Evolutionary conservation across 2,113 vertebrate genomes (phyloP), one percentile per base, ranked within the genome.

Genomic region (Vulpes lagopus): DNA sequence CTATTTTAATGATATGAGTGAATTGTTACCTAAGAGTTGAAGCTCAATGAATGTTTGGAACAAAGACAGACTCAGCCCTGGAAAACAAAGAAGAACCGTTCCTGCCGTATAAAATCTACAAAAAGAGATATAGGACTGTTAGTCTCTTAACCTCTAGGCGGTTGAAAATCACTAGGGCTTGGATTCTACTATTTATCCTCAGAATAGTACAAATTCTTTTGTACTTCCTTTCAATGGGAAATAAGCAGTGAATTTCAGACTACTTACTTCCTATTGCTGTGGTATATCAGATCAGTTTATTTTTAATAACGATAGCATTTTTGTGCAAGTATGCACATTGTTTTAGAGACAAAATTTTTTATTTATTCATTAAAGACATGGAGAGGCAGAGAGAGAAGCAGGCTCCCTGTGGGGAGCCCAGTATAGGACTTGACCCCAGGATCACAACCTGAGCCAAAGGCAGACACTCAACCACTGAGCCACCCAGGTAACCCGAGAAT

Each of bases 61-160:
- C 65, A 82, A 92, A 97, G 81, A 79, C 86, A 76, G n/a, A 59
- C 65, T 97, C 53, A 23, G 5, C 53, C 67, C 19, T 90, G 51
- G 38, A 88, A 96, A 89, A 87, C 53, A 91, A 55, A 92, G 81
- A 25, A 5, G 74, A 85, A 62, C n/a, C 7, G 32, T 69, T 73
- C 91, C 86, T 97, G 43, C n/a, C 62, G 11, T 90, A n/a, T 79
- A 59, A 87, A 74, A 73, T 71, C 83, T 67, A 49, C 17, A 0
- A 78, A 2, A 65, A 62, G 57, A 79, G 53, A 74, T 64, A 74
- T 59, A 35, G 8, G 35, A 49, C 11, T 82, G 10, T 89, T 76
- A 60, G 11, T 76, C 5, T 57, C 27, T 83, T 87, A 43, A 91
- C 67, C 35, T 93, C 51, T 83, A 27, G 53, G 78, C 74, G 62